Evolutionary conservation across 2,113 vertebrate species (phyloP), one percentile per base, ranked within the genome.

Genomic region (Tachuris rubrigastra): DNA sequence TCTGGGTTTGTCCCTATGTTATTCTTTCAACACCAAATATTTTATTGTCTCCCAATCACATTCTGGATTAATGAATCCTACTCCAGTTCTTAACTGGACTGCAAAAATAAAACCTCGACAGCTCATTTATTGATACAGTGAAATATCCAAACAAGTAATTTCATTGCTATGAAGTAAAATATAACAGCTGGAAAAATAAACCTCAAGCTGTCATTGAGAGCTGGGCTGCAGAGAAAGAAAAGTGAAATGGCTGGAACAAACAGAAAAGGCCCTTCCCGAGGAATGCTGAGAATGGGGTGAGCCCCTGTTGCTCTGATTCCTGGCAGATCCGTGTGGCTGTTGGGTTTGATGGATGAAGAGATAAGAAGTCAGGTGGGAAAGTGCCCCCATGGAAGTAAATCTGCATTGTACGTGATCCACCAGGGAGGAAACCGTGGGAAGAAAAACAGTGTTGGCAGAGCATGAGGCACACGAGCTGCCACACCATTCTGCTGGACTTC

Each of bases 161-260:
- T 95, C 86, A 94, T 86, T 96, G 90, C 93, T 72, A 90, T 90
- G 89, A 95, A 92, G 88, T 56, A 95, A 96, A 95, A 96, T n/a
- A 67, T 21, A 96, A 93, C 93, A 96, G 90, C 95, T 97, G 96
- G 95, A 95, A 95, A 93, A 97, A 96, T 92, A 96, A 96, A 93
- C 83, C 52, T 92, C 65, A 41, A 92, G 60, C 86, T 94, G 95
- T 78, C 88, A 65, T 28, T 85, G 73, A 92, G 56, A 93, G 85
- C 81, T 96, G 67, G 86, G 88, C 88, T 87, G 71, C 44, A 81
- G 65, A 83, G 63, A 78, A 53, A 86, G 85, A 85, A 49, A 91
- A 14, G 53, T 60, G 83, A 93, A 95, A 86, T 77, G 60, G 67
- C n/a, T 80, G 88, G 86, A 92, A 78, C 25, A 87, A 94, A 72